Percentiles rank a stretch among this genome's conserved stretches.
phyloP scores from a whole-genome alignment of 2,113 vertebrate species.

The Phrynosoma platyrhinos region DNA sequence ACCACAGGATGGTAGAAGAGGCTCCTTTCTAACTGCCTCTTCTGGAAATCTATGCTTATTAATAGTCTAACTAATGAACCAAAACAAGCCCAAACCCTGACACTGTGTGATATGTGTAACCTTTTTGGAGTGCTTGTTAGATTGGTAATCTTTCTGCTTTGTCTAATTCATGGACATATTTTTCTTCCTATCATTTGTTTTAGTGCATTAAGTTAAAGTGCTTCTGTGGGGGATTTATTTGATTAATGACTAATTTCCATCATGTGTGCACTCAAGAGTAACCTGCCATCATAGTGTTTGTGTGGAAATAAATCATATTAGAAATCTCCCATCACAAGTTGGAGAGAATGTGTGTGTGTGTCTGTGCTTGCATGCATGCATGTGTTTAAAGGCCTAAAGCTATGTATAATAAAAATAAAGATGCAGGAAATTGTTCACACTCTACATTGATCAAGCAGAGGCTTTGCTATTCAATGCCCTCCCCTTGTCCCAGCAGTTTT shows the following conservation, averaged over 20 bases:
- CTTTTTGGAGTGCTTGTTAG: slow-evolving; percentile 40
- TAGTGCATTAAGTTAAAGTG: slow-evolving; percentile 63
- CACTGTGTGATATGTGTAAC: slow-evolving; percentile 35
- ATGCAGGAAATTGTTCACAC: background rate
- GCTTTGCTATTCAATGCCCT: too few relatives aligned
- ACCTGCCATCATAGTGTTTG: slow-evolving; percentile 33
- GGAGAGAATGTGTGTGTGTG: background rate
- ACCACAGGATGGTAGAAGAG: slow-evolving; percentile 56
- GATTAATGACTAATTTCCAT: slow-evolving; percentile 71
- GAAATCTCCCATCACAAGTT: background rate
- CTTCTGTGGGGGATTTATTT: slow-evolving; percentile 55
- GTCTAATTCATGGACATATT: slow-evolving; percentile 61
- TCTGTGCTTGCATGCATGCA: background rate
- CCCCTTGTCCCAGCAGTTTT: too few relatives aligned
- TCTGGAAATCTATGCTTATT: slow-evolving; percentile 70
- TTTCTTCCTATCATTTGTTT: slow-evolving; percentile 68
- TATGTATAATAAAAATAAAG: background rate
- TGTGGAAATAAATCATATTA: slow-evolving; percentile 50
- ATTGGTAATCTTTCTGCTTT: slow-evolving; percentile 53
- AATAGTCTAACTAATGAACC: slow-evolving; percentile 75
- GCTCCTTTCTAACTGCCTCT: slow-evolving; percentile 57
- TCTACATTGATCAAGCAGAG: too few relatives aligned
- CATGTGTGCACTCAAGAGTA: slow-evolving; percentile 49
- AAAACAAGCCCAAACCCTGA: slow-evolving; percentile 32
- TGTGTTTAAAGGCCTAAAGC: slow-evolving; percentile 38